Conservation (phyloP, 1,140 invertebrate species). For the Trachymyrmex septentrionalis region DNA sequence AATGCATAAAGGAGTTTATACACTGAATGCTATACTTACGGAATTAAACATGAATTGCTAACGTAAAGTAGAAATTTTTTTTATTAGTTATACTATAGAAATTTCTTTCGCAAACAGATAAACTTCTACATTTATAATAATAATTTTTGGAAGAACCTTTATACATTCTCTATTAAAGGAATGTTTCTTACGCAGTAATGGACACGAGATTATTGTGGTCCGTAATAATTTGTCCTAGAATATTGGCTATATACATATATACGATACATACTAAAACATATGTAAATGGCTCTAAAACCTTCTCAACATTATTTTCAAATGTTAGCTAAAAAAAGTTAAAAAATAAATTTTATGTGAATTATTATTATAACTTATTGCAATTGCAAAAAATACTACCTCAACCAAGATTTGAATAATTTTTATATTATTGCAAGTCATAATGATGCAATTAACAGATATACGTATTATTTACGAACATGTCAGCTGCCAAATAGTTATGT, state of each 20-base stretch:
- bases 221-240: neutral
- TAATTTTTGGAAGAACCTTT: neutral
- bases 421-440: no score
- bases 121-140: neutral
- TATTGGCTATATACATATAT: neutral
- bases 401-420: no score
- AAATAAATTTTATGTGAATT: neutral
- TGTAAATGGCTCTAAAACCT: neutral
- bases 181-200: constrained; percentile 16
- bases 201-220: constrained; percentile 19
- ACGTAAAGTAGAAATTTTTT: neutral
- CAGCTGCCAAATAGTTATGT: no score
- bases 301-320: neutral
- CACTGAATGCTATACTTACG: neutral
- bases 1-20: neutral
- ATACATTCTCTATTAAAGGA: neutral
- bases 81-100: neutral
- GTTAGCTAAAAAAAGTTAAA: neutral
- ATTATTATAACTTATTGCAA: no score
- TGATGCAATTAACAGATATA: no score
- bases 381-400: no score
- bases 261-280: neutral
- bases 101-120: neutral
- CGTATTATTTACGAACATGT: no score
- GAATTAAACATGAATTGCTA: neutral